Evolutionary conservation across 2,797 vertebrate species (phyloP).

Genomic region (Uromys caudimaculatus): DNA sequence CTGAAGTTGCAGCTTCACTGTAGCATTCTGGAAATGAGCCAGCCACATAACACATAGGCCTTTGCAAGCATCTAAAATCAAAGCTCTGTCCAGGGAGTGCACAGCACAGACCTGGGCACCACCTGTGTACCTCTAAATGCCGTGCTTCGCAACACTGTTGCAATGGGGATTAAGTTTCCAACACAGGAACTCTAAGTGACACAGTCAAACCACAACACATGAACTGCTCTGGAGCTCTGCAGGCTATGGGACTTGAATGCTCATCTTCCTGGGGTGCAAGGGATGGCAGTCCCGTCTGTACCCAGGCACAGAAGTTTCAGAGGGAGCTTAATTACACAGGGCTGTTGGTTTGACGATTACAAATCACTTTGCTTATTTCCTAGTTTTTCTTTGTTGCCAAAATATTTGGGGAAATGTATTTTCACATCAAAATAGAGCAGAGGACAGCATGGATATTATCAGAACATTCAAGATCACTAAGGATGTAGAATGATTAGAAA

Average conservation of each 20-base stretch:
- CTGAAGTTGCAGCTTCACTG: background rate
- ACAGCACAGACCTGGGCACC: background rate
- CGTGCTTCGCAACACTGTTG: background rate
- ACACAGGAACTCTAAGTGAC: background rate
- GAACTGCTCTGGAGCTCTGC: background rate
- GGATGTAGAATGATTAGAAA: background rate
- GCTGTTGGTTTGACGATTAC: background rate
- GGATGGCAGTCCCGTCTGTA: background rate
- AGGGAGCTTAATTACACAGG: background rate
- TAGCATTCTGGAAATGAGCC: background rate
- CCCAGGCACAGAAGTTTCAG: background rate
- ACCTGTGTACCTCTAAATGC: background rate
- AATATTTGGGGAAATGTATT: conserved; percentile 28
- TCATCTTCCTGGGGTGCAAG: background rate
- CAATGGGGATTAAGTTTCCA: background rate
- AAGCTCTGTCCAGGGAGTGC: background rate
- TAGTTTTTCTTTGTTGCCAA: conserved; percentile 49
- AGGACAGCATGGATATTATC: background rate
- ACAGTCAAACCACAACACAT: background rate
- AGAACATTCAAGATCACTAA: background rate
- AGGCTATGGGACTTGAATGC: background rate
- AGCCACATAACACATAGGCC: background rate
- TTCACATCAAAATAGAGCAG: background rate
- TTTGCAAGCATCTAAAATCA: background rate
- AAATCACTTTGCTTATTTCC: background rate